Percentiles rank a stretch among this genome's conserved stretches.
These are phyloP conservation scores for Lepus americanus DNA, from an alignment of 2,113 vertebrate genomes.

Conservation along the genomic window DNA sequence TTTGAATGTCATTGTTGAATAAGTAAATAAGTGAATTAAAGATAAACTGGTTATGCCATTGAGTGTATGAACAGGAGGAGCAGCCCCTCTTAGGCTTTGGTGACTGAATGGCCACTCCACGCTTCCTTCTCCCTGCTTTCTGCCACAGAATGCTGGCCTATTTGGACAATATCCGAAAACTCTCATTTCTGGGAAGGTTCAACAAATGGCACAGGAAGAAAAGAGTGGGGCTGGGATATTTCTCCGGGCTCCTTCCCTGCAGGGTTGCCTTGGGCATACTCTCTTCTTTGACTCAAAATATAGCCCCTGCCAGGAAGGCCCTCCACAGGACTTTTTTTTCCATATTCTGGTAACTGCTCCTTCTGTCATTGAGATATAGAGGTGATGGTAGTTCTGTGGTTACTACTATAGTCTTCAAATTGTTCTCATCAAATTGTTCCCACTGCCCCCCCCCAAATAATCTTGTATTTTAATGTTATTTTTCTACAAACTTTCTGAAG, in stretches of 20 bases:
- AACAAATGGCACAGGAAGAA: neutral
- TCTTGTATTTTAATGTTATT: too few species aligned
- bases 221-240: neutral
- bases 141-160: neutral
- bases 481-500: neutral
- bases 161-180: neutral
- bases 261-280: neutral
- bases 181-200: neutral
- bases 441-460: neutral
- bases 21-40: neutral
- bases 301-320: neutral
- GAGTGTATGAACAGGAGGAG: neutral
- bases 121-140: neutral
- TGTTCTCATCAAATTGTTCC: neutral
- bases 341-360: neutral
- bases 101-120: neutral
- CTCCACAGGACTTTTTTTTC: neutral
- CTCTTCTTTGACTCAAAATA: neutral
- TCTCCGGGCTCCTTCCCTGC: neutral
- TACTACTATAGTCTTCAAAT: neutral
- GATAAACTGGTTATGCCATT: neutral
- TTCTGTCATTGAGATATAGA: neutral
- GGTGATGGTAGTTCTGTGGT: neutral
- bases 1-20: neutral
- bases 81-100: accelerated